Evolutionary conservation across 2,113 vertebrate genomes (phyloP), one percentile per base, ranked within the genome.

Genomic region (Chauna torquata): DNA sequence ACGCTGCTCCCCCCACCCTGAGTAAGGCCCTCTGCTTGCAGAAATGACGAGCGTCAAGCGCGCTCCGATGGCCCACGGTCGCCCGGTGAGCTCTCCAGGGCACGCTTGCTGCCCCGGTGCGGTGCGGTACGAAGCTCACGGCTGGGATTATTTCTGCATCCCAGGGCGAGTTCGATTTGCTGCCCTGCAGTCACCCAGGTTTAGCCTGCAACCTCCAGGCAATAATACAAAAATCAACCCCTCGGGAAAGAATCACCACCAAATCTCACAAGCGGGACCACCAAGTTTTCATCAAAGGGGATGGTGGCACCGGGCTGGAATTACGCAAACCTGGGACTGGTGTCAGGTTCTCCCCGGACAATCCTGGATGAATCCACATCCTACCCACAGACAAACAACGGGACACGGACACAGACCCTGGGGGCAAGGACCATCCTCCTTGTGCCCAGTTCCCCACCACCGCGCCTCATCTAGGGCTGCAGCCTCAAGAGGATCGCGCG

Each of bases 21-120:
- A 45, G 45, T 16, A 22, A 49, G 45, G 7, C 76, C 30, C 49
- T 58, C 12, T 1, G 5, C 49, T 47, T 45, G 16, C 34, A 2
- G 1, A 28, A 58, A 57, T 4, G 1, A 27, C 2, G 1, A 45
- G 28, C 52, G 10, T 5, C 8, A 8, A 54, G 52, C 4, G 27
- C 15, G 45, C 14, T 54, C 23, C 23, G 23, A 50, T 50, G 49
- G 24, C 49, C 49, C 49, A 13, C 2, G 2, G 10, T 25, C 13
- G 23, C 52, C 16, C 15, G 52, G 52, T 7, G 52, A 54, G 52
- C 50, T 52, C 50, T 25, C 11, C 50, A 54, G 52, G 25, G 20
- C 22, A 3, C 3, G 47, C 47, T 49, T 23, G 47, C 11, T 20
- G 20, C 20, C 47, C 19, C 47, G 19, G 20, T 22, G 47, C 18